phyloP scores from a whole-genome alignment of 2,113 vertebrate genomes.

The Anarrhichthys ocellatus region DNA sequence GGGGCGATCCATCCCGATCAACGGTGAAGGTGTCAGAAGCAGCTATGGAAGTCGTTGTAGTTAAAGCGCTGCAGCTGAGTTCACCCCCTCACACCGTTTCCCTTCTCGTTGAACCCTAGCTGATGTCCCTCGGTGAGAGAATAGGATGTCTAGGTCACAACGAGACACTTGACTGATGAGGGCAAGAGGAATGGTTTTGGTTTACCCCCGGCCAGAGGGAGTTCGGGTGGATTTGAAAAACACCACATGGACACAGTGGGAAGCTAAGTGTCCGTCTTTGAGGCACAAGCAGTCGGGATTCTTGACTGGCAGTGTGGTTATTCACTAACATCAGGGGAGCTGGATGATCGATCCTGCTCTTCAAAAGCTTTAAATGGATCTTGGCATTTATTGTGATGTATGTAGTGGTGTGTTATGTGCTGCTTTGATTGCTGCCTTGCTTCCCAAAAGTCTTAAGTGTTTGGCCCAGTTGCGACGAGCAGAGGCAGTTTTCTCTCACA shows the following conservation, averaged over 20 bases:
- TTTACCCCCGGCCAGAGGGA: conserved; percentile 65
- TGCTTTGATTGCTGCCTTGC: conserved; percentile 11
- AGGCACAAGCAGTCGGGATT: conserved; percentile 45
- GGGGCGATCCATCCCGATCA: conserved; percentile 66
- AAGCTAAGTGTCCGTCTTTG: conserved; percentile 63
- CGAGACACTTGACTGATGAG: conserved; percentile 73
- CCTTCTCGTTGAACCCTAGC: conserved; percentile 60
- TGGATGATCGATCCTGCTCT: conserved; percentile 23
- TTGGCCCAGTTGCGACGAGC: conserved; percentile 25
- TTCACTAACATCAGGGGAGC: conserved; percentile 58
- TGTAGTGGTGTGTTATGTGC: conserved; percentile 15
- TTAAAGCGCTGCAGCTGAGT: conserved; percentile 46
- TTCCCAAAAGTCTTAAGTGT: conserved; percentile 26
- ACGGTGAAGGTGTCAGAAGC: conserved; percentile 61
- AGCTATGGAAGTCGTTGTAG: conserved; percentile 47
- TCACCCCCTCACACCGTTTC: conserved; percentile 58
- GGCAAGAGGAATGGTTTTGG: conserved; percentile 66
- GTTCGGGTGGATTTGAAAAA: conserved; percentile 60
- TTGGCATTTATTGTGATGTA: conserved; percentile 36
- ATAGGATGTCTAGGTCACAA: conserved; percentile 66
- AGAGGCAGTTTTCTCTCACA: conserved; percentile 21
- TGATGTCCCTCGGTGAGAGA: conserved; percentile 56
- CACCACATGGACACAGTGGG: conserved; percentile 76
- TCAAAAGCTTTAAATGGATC: conserved; percentile 23
- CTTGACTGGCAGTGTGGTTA: conserved; percentile 65